Evolutionary conservation across 2,797 vertebrate species (phyloP).

Genomic region (Myripristis murdjan): DNA sequence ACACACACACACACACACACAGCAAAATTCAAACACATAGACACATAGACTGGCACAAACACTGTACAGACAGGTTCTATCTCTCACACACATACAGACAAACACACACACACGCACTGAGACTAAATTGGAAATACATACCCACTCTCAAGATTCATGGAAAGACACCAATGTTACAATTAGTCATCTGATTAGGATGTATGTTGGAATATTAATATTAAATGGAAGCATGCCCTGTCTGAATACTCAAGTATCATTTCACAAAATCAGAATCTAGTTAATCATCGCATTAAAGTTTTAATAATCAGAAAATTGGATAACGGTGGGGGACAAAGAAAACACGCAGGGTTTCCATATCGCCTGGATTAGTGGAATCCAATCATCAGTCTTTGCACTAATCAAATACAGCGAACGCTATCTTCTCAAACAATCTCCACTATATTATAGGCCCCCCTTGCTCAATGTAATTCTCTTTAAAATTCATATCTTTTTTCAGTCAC

Average conservation of each 20-base stretch:
- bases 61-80: background rate
- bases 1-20: conserved; percentile 4
- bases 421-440: conserved; percentile 1
- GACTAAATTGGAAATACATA: background rate
- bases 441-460: background rate
- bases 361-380: conserved; percentile 19
- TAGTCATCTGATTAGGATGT: conserved; percentile 47
- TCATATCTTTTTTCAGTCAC: conserved; percentile 13
- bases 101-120: conserved; percentile 12
- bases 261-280: conserved; percentile 49
- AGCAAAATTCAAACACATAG: background rate
- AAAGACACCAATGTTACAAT: conserved; percentile 8
- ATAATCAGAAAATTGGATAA: conserved; percentile 56
- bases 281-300: conserved; percentile 62
- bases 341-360: conserved; percentile 19
- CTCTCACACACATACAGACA: background rate
- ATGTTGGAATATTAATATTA: conserved; percentile 64
- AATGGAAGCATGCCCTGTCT: conserved; percentile 32
- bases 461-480: conserved; percentile 20
- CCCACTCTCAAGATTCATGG: conserved; percentile 10
- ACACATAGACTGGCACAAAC: too few species aligned
- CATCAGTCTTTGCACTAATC: conserved; percentile 31
- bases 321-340: conserved; percentile 20
- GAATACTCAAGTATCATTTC: conserved; percentile 28
- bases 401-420: conserved; percentile 20